Conservation (phyloP, 2,797 vertebrate species). For the Amblyopsis hoosieri region DNA sequence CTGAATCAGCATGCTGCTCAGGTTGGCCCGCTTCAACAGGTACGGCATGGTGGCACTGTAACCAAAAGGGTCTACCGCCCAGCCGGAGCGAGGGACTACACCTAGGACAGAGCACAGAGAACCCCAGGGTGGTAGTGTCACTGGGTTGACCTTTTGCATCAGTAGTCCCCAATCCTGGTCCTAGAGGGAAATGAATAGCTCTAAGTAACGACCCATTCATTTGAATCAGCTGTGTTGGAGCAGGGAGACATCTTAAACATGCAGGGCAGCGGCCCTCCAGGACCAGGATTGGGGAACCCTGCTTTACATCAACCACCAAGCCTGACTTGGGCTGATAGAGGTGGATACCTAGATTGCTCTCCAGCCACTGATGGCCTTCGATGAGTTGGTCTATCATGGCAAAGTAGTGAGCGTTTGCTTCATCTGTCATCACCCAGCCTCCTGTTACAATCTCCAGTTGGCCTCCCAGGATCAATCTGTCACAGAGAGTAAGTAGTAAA, state of each 20-base stretch:
- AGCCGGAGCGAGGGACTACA: conserved; percentile 85
- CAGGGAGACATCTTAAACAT: too few species aligned
- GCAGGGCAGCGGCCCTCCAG: too few species aligned
- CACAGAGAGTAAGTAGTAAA: conserved; percentile 48
- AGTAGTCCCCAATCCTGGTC: too few species aligned
- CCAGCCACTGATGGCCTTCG: conserved; percentile 97
- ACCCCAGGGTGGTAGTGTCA: neutral
- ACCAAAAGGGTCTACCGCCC: conserved; percentile 97
- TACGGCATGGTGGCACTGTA: conserved; percentile 96
- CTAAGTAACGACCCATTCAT: too few species aligned
- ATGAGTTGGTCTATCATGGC: conserved; percentile 98
- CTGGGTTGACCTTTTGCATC: too few species aligned
- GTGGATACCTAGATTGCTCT: conserved; percentile 90
- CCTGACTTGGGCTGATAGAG: neutral
- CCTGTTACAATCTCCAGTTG: conserved; percentile 97
- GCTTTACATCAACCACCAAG: too few species aligned
- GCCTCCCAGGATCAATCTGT: conserved; percentile 80
- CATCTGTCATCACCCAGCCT: conserved; percentile 98
- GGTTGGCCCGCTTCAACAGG: conserved; percentile 90
- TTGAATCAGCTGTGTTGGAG: too few species aligned
- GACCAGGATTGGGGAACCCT: too few species aligned
- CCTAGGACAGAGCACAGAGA: conserved; percentile 66
- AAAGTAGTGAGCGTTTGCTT: conserved; percentile 95
- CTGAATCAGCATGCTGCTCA: conserved; percentile 98
- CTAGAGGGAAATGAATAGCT: too few species aligned